Conservation (phyloP, 2,797 vertebrate species). For the Scolopax rusticola region DNA sequence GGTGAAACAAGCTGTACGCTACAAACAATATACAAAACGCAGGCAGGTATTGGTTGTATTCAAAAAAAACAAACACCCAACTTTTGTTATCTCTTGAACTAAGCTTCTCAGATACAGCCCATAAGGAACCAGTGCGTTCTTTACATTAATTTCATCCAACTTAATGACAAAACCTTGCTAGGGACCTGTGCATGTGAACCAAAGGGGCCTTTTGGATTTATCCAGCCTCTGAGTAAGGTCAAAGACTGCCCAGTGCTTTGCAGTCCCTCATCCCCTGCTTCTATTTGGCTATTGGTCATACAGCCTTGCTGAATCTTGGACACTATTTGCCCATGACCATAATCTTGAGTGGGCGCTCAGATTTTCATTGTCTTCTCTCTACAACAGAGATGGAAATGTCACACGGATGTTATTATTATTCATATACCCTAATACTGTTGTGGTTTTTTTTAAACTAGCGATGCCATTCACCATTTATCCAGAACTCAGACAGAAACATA, state of each 20-base stretch:
- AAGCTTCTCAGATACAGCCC: not conserved
- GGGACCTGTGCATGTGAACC: not conserved
- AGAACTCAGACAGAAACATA: not conserved
- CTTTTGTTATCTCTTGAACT: not conserved
- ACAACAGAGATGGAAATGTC: accelerated
- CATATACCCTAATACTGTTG: not conserved
- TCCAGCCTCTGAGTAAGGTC: not conserved
- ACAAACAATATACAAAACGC: not conserved
- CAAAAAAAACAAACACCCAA: not conserved
- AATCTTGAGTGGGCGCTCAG: not conserved
- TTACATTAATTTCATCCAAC: not conserved
- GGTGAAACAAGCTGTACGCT: not conserved
- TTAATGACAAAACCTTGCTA: not conserved
- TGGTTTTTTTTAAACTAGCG: not conserved
- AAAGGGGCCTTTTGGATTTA: not conserved
- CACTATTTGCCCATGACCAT: not conserved
- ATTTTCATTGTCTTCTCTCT: not conserved
- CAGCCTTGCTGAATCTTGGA: not conserved
- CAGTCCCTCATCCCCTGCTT: not conserved
- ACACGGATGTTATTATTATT: accelerated
- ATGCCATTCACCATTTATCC: not conserved
- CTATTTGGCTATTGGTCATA: not conserved
- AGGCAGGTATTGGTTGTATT: not conserved
- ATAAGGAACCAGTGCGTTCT: not conserved
- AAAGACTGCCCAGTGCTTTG: not conserved